Percentiles rank a stretch among this genome's conserved stretches.
These are phyloP conservation scores for Zaprionus lachaisei DNA, from an alignment of 1,140 invertebrate species.

Conservation along the genomic window DNA sequence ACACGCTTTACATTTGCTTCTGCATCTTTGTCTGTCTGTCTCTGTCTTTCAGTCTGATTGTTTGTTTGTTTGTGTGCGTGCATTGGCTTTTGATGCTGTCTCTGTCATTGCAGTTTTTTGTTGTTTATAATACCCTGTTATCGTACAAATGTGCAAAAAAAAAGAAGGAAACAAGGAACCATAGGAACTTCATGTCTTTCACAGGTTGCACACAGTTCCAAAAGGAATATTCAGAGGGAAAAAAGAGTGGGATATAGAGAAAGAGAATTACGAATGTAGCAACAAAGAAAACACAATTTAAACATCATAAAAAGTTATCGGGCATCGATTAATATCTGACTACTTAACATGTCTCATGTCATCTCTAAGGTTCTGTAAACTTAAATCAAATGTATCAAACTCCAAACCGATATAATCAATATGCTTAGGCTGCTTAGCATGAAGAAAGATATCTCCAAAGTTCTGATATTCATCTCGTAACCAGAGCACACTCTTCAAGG, in stretches of 20 bases:
- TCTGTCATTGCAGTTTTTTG: constrained; percentile 3
- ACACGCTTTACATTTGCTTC: constrained; percentile 15
- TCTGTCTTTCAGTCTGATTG: background rate
- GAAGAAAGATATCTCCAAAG: background rate
- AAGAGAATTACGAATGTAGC: background rate
- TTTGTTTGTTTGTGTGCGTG: constrained; percentile 14
- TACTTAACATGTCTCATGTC: no score
- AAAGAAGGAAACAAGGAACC: background rate
- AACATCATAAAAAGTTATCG: background rate
- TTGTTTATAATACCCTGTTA: constrained; percentile 9
- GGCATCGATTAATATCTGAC: background rate
- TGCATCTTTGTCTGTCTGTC: background rate
- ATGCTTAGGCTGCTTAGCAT: background rate
- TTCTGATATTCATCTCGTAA: background rate
- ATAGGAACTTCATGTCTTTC: background rate
- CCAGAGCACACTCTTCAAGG: background rate
- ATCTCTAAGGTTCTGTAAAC: no score
- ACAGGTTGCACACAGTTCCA: background rate
- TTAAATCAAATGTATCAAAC: background rate
- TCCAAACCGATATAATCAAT: background rate
- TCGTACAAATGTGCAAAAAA: background rate
- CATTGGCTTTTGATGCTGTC: constrained; percentile 8
- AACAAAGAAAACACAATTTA: background rate
- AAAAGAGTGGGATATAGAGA: background rate
- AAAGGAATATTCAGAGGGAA: background rate